Evolutionary conservation across 1,140 invertebrate species (phyloP).

Genomic region (Aradophagus sp.): DNA sequence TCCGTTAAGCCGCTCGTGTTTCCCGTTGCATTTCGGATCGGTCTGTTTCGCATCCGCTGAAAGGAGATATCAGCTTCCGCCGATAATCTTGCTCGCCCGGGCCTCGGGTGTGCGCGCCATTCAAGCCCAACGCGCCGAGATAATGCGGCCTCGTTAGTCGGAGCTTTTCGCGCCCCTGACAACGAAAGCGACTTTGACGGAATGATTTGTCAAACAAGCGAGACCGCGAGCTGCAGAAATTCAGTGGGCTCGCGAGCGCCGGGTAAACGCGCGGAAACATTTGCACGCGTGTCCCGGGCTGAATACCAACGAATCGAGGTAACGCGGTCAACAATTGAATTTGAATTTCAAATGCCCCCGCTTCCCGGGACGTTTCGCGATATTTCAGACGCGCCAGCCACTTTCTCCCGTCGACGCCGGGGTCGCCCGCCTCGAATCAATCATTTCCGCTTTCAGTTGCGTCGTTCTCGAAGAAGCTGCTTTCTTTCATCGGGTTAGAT

Average conservation of each 20-base stretch:
- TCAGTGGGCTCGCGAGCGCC: constrained; percentile 38
- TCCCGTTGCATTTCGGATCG: constrained; percentile 53
- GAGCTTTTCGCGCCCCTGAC: no score
- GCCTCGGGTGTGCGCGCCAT: constrained; percentile 9
- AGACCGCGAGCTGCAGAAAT: constrained; percentile 47
- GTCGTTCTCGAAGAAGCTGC: no score
- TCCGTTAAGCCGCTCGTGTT: constrained; percentile 59
- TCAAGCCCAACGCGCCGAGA: not conserved
- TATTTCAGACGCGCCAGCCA: constrained; percentile 56
- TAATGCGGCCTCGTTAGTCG: no score
- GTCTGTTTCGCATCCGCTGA: constrained; percentile 46
- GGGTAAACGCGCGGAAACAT: constrained; percentile 38
- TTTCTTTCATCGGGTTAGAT: no score
- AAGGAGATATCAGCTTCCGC: constrained; percentile 52
- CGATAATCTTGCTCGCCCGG: constrained; percentile 40
- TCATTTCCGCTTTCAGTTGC: no score
- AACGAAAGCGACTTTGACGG: no score
- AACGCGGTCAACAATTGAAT: constrained; percentile 64
- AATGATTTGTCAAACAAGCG: not conserved
- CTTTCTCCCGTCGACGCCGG: constrained; percentile 16
- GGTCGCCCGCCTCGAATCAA: constrained; percentile 16
- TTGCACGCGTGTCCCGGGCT: constrained; percentile 41
- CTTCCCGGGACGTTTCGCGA: constrained; percentile 65
- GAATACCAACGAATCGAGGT: constrained; percentile 44
- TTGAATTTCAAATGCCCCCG: constrained; percentile 69